A percentile compares a stretch with the other conserved stretches of the same genome.
Evolutionary conservation across 2,888 invertebrate species (phyloP).

Genomic region (Drosophila meridionalis): DNA sequence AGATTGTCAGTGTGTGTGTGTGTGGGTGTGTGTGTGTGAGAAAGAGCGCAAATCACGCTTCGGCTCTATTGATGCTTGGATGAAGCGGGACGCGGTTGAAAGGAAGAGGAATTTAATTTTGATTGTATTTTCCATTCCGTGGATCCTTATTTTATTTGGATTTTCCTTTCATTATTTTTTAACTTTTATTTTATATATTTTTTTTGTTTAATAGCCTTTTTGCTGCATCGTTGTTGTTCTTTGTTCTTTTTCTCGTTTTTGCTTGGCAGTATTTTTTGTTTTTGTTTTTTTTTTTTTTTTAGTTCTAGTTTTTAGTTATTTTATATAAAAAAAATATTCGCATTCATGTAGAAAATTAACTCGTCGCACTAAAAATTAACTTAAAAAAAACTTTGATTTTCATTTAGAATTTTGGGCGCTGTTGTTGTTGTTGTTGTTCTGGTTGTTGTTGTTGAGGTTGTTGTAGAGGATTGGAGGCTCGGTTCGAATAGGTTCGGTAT

Average conservation of each 20-base stretch:
- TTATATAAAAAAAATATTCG: conserved; percentile 41
- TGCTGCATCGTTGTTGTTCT: conserved; percentile 53
- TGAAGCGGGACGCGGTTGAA: background rate
- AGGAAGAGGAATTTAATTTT: background rate
- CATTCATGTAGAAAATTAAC: conserved; percentile 35
- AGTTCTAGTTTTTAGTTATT: conserved; percentile 37
- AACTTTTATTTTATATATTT: background rate
- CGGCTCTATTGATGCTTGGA: conserved; percentile 9
- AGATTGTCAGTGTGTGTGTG: background rate
- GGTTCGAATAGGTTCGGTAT: conserved; percentile 45
- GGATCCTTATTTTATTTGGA: background rate
- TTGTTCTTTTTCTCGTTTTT: conserved; percentile 32
- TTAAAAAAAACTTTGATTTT: conserved; percentile 56
- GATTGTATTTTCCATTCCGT: background rate
- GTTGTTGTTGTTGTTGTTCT: conserved; percentile 26
- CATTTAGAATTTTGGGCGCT: conserved; percentile 56
- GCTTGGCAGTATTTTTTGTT: conserved; percentile 48
- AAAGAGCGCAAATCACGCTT: conserved; percentile 17
- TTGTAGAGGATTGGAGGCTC: conserved; percentile 41
- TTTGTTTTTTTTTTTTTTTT: conserved; percentile 12
- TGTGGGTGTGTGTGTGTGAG: conserved; percentile 12
- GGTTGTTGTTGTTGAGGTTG: conserved; percentile 7
- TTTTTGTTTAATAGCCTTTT: conserved; percentile 60
- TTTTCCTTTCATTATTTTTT: conserved; percentile 1
- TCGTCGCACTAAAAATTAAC: conserved; percentile 54